Evolutionary conservation across 1,140 invertebrate species (phyloP), one percentile per base, ranked within the genome.

Genomic region (Homalodisca vitripennis): DNA sequence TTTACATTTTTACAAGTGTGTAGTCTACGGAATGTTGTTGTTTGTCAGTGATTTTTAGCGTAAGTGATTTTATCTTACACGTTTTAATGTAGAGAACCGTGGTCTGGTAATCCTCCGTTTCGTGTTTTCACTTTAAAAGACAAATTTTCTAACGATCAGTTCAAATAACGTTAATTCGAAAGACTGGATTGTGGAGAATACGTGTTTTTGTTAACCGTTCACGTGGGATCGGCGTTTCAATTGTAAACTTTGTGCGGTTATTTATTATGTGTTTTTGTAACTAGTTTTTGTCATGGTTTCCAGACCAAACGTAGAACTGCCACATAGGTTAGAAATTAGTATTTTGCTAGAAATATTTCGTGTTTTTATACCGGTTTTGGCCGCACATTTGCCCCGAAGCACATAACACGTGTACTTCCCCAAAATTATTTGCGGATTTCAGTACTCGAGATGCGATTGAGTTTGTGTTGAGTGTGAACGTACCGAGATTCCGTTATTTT

Each of bases 271-370:
- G 34, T 41, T 41, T 41, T 41, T 41, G 6, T 41, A 41, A 41
- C 34, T 6, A 41, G 34, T 41, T 6, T 41, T 10, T 17, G 17
- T 6, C 6, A 41, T 41, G 14, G 55, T 60, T 60, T 29, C 55
- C 55, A 60, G 12, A 53, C 48, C 27, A 10, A n/a, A 27, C 12
- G 55, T 60, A 60, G 27, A 51, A 51, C 48, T 51, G 48, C 48
- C 55, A 60, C 10, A 10, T 60, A 60, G 55, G n/a, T 27, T 60
- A 60, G 55, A 2, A 2, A 51, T 22, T 26, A 27, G 55, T 60
- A 60, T 60, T 60, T 60, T 60, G 14, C 55, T 60, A 60, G 55
- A 26, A 30, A 24, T 60, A 60, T 60, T 60, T 60, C 55, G 55
- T 60, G 55, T 60, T 60, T 60, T 60, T 60, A 60, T 60, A 60